A percentile compares a stretch with the other conserved stretches of the same genome.
Evolutionary conservation across 2,888 invertebrate genomes (phyloP).

Genomic region (Prosopocoilus inquinatus): DNA sequence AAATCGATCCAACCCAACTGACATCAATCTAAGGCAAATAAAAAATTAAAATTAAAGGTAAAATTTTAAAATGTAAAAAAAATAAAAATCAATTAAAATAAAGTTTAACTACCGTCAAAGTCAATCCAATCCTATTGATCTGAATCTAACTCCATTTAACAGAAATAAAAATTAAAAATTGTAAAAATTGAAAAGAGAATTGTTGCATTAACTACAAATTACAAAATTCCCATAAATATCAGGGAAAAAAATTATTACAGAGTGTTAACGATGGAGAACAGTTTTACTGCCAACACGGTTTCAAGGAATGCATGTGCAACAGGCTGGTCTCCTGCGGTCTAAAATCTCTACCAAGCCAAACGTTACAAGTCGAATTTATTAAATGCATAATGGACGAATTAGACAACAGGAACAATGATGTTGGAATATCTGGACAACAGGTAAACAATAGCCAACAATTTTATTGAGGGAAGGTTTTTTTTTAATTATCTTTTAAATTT

Average conservation of each 20-base stretch:
- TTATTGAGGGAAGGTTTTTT: background rate
- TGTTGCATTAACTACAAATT: too few relatives aligned
- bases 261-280: conserved; percentile 40
- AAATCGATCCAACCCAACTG: too few relatives aligned
- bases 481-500: conserved; percentile 18
- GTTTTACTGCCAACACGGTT: conserved; percentile 65
- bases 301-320: conserved; percentile 61
- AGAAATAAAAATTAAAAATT: too few relatives aligned
- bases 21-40: too few relatives aligned
- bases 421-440: conserved; percentile 31
- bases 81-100: too few relatives aligned
- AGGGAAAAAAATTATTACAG: conserved; percentile 26
- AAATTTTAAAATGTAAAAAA: too few relatives aligned
- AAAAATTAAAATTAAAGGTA: too few relatives aligned
- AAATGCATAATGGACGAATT: conserved; percentile 44
- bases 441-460: conserved; percentile 21
- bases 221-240: too few relatives aligned
- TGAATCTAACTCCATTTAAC: too few relatives aligned
- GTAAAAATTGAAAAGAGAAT: too few relatives aligned
- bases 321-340: conserved; percentile 62
- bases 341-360: conserved; percentile 44
- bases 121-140: too few relatives aligned
- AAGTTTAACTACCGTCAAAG: too few relatives aligned
- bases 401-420: conserved; percentile 20
- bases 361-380: conserved; percentile 42